Evolutionary conservation across 2,888 invertebrate genomes (phyloP).

Genomic region (Ceratothoa steindachneri): DNA sequence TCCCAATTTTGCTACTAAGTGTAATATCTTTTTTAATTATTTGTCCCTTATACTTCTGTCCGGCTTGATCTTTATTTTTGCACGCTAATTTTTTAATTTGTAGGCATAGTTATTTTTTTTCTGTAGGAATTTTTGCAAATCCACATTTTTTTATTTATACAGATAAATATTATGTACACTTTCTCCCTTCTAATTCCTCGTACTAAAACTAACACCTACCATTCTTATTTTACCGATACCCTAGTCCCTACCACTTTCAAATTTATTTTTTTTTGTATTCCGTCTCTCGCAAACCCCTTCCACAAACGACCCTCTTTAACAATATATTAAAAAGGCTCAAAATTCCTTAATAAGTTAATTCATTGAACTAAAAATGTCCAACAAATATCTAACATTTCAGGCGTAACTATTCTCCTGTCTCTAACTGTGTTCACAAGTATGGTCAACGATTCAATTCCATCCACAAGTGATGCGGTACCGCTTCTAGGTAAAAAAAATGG

Average conservation of each 20-base stretch:
- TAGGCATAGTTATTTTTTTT: neutral
- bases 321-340: neutral
- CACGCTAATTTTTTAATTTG: constrained; percentile 7
- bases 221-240: no score
- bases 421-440: constrained; percentile 55
- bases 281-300: neutral
- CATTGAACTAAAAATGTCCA: neutral
- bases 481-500: constrained; percentile 52
- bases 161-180: neutral
- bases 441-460: constrained; percentile 56
- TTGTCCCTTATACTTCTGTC: no score
- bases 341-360: neutral
- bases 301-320: constrained; percentile 21
- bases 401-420: constrained; percentile 56
- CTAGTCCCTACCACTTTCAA: neutral
- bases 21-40: constrained; percentile 1
- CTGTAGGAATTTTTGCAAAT: neutral
- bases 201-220: no score
- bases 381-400: constrained; percentile 50
- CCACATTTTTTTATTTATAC: neutral
- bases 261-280: neutral
- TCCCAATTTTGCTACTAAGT: neutral
- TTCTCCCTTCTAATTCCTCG: no score
- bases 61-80: neutral
- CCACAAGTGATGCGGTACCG: constrained; percentile 54